Conservation (phyloP, 2,888 invertebrate genomes). For the Eristalis intricaria region DNA sequence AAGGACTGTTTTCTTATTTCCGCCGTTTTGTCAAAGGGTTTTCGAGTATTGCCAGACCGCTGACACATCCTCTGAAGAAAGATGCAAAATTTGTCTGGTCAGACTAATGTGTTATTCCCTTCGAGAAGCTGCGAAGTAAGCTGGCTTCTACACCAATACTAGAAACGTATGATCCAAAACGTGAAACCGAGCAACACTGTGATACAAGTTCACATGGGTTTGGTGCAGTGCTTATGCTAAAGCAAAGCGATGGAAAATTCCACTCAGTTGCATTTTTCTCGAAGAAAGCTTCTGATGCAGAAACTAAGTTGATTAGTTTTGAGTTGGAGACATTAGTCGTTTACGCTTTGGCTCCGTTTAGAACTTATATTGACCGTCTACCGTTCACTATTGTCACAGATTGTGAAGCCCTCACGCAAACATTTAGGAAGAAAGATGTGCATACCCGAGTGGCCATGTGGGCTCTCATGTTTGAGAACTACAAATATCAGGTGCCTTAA, state of each 20-base stretch:
- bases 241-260: constrained; percentile 46
- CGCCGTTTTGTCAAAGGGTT: too few species aligned
- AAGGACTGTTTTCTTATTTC: constrained; percentile 33
- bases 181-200: constrained; percentile 75
- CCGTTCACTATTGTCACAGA: constrained; percentile 15
- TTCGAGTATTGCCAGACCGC: too few species aligned
- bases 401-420: constrained; percentile 2
- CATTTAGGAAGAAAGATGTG: constrained; percentile 25
- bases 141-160: constrained; percentile 73
- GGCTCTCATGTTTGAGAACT: too few species aligned
- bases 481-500: too few species aligned
- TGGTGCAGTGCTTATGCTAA: constrained; percentile 70
- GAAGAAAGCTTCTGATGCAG: background rate
- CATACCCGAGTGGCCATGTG: too few species aligned
- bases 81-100: constrained; percentile 19
- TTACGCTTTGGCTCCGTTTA: constrained; percentile 3
- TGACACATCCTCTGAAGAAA: too few species aligned
- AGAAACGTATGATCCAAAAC: constrained; percentile 74
- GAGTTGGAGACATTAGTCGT: constrained; percentile 24
- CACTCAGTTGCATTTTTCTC: constrained; percentile 31
- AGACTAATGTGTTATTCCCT: background rate
- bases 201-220: constrained; percentile 75
- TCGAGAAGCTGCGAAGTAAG: constrained; percentile 25
- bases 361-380: constrained; percentile 5
- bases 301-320: constrained; percentile 2